Evolutionary conservation across 2,797 vertebrate species (phyloP).

Genomic region (Sebastes glaucus): DNA sequence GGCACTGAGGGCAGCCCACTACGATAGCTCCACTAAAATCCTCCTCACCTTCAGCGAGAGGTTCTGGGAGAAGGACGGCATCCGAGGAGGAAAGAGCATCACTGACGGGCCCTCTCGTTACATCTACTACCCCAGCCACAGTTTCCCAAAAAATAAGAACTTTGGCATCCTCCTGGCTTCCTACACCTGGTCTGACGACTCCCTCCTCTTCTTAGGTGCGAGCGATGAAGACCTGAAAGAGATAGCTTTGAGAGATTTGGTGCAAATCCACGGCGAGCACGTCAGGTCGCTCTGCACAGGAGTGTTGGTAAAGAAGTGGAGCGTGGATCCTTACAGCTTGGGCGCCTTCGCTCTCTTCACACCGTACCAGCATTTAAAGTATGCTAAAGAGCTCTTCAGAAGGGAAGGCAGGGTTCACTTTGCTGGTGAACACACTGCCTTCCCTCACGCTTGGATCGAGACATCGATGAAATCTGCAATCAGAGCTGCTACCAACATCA

Average conservation of each 20-base stretch:
- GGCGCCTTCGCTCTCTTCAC: slow-evolving; percentile 78
- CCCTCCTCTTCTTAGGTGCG: neutral
- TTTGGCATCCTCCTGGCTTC: slow-evolving; percentile 49
- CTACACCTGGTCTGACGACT: slow-evolving; percentile 62
- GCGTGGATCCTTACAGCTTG: slow-evolving; percentile 68
- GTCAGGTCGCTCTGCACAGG: slow-evolving; percentile 69
- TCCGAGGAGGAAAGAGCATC: slow-evolving; percentile 61
- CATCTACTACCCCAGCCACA: slow-evolving; percentile 65
- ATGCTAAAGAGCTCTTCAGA: slow-evolving; percentile 58
- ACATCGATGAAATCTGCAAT: slow-evolving; percentile 82
- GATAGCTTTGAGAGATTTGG: slow-evolving; percentile 70
- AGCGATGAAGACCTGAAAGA: slow-evolving; percentile 4
- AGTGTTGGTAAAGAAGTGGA: slow-evolving; percentile 80
- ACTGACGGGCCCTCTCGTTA: slow-evolving; percentile 18
- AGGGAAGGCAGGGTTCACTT: slow-evolving; percentile 79
- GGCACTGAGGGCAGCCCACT: slow-evolving; percentile 44
- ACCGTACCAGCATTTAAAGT: slow-evolving; percentile 75
- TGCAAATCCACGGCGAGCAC: slow-evolving; percentile 69
- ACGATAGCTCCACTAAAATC: slow-evolving; percentile 59
- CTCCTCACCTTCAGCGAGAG: slow-evolving; percentile 49
- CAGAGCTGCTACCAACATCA: slow-evolving; percentile 73
- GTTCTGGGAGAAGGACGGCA: slow-evolving; percentile 47
- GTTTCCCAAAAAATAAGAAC: neutral
- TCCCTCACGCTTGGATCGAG: slow-evolving; percentile 86
- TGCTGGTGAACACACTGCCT: slow-evolving; percentile 82